These are phyloP conservation scores for Gisinianus flammeolus DNA, from an alignment of 2,888 invertebrate species.

Conservation along the genomic window DNA sequence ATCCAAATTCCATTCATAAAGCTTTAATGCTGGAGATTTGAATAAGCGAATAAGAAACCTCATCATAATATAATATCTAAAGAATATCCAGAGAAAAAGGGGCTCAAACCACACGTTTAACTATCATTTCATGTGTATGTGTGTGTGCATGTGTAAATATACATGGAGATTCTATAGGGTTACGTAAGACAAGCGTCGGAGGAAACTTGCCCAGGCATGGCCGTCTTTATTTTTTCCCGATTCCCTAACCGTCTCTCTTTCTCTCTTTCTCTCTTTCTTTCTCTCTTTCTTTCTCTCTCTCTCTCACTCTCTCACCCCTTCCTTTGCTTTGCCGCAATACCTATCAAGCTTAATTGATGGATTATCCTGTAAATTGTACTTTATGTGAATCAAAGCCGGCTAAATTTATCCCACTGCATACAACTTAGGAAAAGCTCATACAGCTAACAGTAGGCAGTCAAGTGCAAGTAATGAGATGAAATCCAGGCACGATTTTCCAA, in stretches of 20 bases:
- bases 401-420: slow-evolving; percentile 39
- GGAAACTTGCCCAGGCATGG: not conserved
- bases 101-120: slow-evolving; percentile 28
- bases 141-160: not conserved
- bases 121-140: slow-evolving; percentile 6
- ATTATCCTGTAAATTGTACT: slow-evolving; percentile 55
- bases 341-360: slow-evolving; percentile 57
- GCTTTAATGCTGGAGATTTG: slow-evolving; percentile 39
- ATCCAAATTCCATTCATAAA: slow-evolving; percentile 39
- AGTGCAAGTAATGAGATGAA: slow-evolving; percentile 37
- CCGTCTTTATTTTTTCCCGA: slow-evolving; percentile 39
- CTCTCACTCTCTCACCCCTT: slow-evolving; percentile 42
- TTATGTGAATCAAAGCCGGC: slow-evolving; percentile 54
- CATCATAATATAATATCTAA: slow-evolving; percentile 36
- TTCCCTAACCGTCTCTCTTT: slow-evolving; percentile 44
- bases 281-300: too few species aligned
- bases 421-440: slow-evolving; percentile 29
- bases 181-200: slow-evolving; percentile 23
- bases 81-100: not conserved
- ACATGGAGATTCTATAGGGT: slow-evolving; percentile 15
- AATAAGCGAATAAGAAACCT: slow-evolving; percentile 41
- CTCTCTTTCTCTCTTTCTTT: slow-evolving; percentile 35
- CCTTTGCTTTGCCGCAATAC: slow-evolving; percentile 50
- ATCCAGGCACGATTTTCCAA: slow-evolving; percentile 31
- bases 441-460: slow-evolving; percentile 15